These are phyloP conservation scores for Drosophila oshimai DNA, from an alignment of 1,140 invertebrate genomes.

Conservation along the genomic window DNA sequence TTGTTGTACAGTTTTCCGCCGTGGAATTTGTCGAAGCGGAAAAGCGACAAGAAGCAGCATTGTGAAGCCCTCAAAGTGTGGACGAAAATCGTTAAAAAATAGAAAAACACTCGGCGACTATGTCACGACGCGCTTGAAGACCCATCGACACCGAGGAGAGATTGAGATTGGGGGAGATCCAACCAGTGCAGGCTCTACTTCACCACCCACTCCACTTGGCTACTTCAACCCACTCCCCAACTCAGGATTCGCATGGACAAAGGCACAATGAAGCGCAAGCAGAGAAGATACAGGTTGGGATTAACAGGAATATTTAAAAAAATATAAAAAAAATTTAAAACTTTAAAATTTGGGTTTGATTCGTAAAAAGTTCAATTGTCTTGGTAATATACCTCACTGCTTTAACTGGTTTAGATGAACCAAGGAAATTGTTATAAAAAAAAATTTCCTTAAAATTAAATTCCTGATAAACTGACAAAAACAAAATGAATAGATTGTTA, in stretches of 20 bases:
- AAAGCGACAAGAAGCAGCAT: slow-evolving; percentile 29
- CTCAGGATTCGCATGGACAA: slow-evolving; percentile 77
- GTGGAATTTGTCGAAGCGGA: slow-evolving; percentile 30
- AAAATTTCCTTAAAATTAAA: too few species aligned
- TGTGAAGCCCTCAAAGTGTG: slow-evolving; percentile 64
- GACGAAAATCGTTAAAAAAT: slow-evolving; percentile 76
- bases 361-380: too few species aligned
- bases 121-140: slow-evolving; percentile 57
- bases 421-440: too few species aligned
- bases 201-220: background rate
- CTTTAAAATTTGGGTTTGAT: too few species aligned
- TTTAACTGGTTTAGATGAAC: too few species aligned
- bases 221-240: background rate
- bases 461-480: too few species aligned
- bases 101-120: slow-evolving; percentile 48
- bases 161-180: slow-evolving; percentile 1
- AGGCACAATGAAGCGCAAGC: slow-evolving; percentile 82
- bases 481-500: too few species aligned
- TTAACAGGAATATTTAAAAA: background rate
- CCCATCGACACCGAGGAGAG: background rate
- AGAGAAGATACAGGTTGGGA: slow-evolving; percentile 75
- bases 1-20: slow-evolving; percentile 37
- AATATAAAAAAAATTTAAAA: too few species aligned
- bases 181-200: background rate
- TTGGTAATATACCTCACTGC: too few species aligned